These are phyloP conservation scores for Lycopodina hypogea DNA, from an alignment of 37 sponge, comb jelly and placozoan species.

Conservation along the genomic window DNA sequence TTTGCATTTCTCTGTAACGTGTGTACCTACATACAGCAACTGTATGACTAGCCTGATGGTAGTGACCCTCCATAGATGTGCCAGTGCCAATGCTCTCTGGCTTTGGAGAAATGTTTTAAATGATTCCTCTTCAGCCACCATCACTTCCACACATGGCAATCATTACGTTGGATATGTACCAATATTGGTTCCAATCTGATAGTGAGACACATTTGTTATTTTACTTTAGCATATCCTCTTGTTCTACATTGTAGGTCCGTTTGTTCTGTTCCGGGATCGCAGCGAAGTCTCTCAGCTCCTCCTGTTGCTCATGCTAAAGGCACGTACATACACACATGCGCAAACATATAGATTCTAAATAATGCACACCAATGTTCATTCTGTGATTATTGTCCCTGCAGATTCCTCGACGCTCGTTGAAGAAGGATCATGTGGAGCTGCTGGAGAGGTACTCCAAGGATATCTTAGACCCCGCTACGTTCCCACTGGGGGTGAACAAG, in stretches of 20 bases:
- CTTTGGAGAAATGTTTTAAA: too few relatives aligned
- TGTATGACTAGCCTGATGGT: too few relatives aligned
- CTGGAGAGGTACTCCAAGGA: slow-evolving; percentile 15
- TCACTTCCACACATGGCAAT: too few relatives aligned
- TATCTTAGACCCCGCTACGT: background rate
- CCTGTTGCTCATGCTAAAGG: slow-evolving; percentile 55
- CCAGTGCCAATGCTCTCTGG: too few relatives aligned
- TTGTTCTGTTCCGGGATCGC: slow-evolving; percentile 1
- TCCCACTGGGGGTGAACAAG: background rate
- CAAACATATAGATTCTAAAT: background rate
- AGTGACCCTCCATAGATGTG: too few relatives aligned
- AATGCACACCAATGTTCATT: background rate
- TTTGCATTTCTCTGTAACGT: too few relatives aligned
- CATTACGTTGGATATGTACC: too few relatives aligned
- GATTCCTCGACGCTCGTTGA: slow-evolving; percentile 22
- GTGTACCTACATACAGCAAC: too few relatives aligned
- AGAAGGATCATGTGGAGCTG: slow-evolving; percentile 17
- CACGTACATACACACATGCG: background rate
- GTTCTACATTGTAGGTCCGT: slow-evolving; percentile 34
- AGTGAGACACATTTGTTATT: too few relatives aligned
- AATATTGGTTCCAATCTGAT: too few relatives aligned
- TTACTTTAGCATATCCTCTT: too few relatives aligned
- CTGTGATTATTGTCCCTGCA: background rate
- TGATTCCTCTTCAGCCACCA: too few relatives aligned
- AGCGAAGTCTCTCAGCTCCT: slow-evolving; percentile 48